A percentile compares a stretch with the other conserved stretches of the same genome.
phyloP scores from a whole-genome alignment of 2,113 vertebrate genomes.

The Cebidichthys violaceus region DNA sequence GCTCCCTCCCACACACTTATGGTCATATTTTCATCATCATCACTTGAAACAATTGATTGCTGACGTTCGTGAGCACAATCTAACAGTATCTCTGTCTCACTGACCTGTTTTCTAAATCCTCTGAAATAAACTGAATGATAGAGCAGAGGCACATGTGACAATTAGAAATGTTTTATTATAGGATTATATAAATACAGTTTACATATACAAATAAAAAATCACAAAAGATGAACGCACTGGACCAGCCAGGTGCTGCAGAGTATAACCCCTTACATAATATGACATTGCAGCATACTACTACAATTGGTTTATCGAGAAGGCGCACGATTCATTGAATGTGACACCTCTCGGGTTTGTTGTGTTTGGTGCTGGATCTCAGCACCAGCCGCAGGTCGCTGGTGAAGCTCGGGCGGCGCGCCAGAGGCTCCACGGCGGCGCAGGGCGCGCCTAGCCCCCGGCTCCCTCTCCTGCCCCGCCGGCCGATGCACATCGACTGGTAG shows the following conservation, averaged over 20 bases:
- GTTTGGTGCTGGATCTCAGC: conserved; percentile 78
- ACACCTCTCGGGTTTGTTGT: conserved; percentile 82
- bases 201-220: conserved; percentile 33
- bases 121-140: not conserved
- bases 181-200: not conserved
- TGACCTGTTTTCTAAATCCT: not conserved
- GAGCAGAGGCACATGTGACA: not conserved
- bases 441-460: conserved; percentile 55
- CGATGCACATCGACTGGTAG: conserved; percentile 73
- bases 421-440: conserved; percentile 77
- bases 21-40: conserved; percentile 33
- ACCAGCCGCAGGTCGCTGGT: conserved; percentile 81
- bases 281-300: conserved; percentile 81
- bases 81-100: not conserved
- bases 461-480: conserved; percentile 57
- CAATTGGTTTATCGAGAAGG: conserved; percentile 76
- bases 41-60: not conserved
- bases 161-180: conserved; percentile 42
- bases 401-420: conserved; percentile 83
- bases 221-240: conserved; percentile 64
- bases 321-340: conserved; percentile 83
- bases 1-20: conserved; percentile 18
- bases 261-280: conserved; percentile 81
- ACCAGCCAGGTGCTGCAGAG: conserved; percentile 80
- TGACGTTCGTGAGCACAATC: not conserved